Percentiles rank a stretch among this genome's conserved stretches.
Conservation (phyloP, 2,888 invertebrate genomes). For the Ecdyonurus torrentis region DNA sequence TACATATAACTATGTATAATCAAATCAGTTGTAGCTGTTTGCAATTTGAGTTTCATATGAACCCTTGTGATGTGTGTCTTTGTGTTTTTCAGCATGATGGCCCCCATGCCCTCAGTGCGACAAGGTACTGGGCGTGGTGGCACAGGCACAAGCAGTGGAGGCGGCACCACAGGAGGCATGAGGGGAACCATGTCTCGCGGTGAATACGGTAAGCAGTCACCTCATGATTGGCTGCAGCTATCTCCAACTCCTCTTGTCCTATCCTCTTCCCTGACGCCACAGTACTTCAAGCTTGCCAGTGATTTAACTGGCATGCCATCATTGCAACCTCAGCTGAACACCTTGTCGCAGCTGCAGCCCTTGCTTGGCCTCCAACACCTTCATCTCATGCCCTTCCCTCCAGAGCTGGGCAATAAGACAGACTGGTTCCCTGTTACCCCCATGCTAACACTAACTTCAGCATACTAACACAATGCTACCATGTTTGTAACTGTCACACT, state of each 20-base stretch:
- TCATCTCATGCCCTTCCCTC: neutral
- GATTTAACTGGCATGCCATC: too few species aligned
- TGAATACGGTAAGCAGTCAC: conserved; percentile 63
- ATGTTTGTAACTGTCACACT: conserved; percentile 8
- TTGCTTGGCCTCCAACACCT: neutral
- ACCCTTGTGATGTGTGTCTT: too few species aligned
- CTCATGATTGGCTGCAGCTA: neutral
- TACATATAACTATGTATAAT: conserved; percentile 7
- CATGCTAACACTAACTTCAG: conserved; percentile 1
- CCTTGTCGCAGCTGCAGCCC: neutral
- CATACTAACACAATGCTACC: conserved; percentile 3
- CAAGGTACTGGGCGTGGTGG: conserved; percentile 15
- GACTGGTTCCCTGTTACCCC: neutral
- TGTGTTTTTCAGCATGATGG: conserved; percentile 48
- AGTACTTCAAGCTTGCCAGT: too few species aligned
- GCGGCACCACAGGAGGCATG: conserved; percentile 26
- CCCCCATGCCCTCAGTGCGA: conserved; percentile 19
- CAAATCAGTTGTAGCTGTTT: too few species aligned
- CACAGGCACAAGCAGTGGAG: conserved; percentile 9
- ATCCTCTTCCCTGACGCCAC: neutral
- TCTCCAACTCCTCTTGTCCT: neutral
- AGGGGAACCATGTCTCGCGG: conserved; percentile 64
- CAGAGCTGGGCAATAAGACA: neutral
- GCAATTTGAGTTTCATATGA: too few species aligned
- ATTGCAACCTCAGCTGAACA: too few species aligned